Conservation (phyloP, 2,113 vertebrate genomes). For the Pagrus major region DNA sequence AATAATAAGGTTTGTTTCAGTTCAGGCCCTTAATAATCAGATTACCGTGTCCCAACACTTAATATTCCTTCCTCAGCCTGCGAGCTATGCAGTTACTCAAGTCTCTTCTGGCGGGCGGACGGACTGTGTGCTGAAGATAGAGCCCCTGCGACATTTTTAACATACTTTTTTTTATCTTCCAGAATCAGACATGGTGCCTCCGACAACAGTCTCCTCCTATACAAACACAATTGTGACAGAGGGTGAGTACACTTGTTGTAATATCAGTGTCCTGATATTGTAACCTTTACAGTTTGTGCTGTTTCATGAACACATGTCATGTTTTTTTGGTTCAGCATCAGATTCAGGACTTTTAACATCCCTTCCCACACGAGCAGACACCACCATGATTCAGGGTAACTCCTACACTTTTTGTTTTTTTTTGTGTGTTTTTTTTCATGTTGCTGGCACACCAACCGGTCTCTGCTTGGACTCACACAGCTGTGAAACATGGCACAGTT, state of each 20-base stretch:
- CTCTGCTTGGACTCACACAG: not conserved
- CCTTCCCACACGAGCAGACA: slow-evolving; percentile 46
- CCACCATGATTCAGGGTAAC: slow-evolving; percentile 71
- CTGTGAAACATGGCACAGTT: not conserved
- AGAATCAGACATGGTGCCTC: slow-evolving; percentile 28
- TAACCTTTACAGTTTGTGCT: slow-evolving; percentile 6
- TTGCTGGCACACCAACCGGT: not conserved
- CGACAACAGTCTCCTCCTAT: slow-evolving; percentile 13
- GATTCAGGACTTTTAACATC: slow-evolving; percentile 19
- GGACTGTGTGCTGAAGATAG: slow-evolving; percentile 20
- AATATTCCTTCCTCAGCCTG: slow-evolving; percentile 16
- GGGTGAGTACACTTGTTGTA: slow-evolving; percentile 54
- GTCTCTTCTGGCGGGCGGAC: not conserved
- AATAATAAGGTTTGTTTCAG: slow-evolving; percentile 49
- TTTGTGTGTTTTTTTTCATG: not conserved
- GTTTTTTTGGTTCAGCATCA: slow-evolving; percentile 22
- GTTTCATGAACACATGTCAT: slow-evolving; percentile 2
- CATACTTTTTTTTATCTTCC: slow-evolving; percentile 35
- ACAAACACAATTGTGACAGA: slow-evolving; percentile 8
- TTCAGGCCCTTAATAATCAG: slow-evolving; percentile 52
- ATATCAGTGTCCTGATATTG: not conserved
- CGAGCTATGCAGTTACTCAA: slow-evolving; percentile 51
- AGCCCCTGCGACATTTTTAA: slow-evolving; percentile 48
- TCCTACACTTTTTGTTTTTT: not conserved
- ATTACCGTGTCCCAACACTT: slow-evolving; percentile 59